A percentile compares a stretch with the other conserved stretches of the same genome.
Evolutionary conservation across 1,140 invertebrate genomes (phyloP).

Genomic region (Delia radicum): DNA sequence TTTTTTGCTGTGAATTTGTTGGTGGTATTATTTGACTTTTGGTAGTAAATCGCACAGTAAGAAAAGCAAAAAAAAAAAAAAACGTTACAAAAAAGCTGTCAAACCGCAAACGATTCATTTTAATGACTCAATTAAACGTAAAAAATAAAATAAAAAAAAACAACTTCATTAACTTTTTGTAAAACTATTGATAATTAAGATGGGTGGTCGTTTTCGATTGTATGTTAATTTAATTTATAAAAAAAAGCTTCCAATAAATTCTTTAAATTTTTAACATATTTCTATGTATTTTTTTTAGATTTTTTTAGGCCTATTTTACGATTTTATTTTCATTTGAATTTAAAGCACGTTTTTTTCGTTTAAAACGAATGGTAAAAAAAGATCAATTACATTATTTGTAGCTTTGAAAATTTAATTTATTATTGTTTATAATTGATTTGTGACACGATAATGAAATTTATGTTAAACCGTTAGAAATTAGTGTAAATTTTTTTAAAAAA

Average conservation of each 20-base stretch:
- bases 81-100: constrained; percentile 10
- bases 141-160: constrained; percentile 55
- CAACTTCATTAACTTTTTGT: not conserved
- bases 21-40: not conserved
- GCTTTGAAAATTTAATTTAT: no score
- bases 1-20: not conserved
- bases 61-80: not conserved
- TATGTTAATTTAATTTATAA: not conserved
- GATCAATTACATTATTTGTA: not conserved
- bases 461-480: not conserved
- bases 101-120: constrained; percentile 44
- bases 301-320: no score
- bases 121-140: constrained; percentile 55
- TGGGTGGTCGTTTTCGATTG: not conserved
- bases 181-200: not conserved
- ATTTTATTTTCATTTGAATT: no score
- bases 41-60: not conserved
- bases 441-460: no score
- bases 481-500: no score
- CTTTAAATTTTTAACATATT: no score
- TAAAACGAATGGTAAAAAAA: not conserved
- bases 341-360: not conserved
- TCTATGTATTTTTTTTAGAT: not conserved
- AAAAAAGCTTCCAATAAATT: not conserved
- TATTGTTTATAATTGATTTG: not conserved